phyloP scores from a whole-genome alignment of 2,797 vertebrate species.

The Pseudotriccus pelzelni region DNA sequence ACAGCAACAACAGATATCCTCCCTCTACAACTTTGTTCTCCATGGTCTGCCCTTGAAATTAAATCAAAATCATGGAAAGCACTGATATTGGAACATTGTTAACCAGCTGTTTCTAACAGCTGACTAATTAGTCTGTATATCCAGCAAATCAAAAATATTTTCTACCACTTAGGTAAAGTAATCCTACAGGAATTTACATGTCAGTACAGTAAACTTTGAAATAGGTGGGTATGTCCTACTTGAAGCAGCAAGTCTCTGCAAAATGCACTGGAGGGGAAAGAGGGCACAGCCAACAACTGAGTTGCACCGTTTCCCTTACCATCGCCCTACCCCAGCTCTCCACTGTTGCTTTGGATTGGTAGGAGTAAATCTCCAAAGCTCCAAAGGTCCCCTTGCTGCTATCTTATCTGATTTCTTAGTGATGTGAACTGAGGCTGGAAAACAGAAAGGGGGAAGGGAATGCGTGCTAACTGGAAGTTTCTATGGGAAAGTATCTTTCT shows the following conservation, averaged over 20 bases:
- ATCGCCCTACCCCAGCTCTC: background rate
- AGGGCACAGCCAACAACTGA: background rate
- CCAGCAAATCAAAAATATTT: constrained; percentile 64
- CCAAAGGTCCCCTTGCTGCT: background rate
- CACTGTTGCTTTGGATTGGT: background rate
- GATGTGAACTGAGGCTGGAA: background rate
- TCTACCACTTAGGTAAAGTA: background rate
- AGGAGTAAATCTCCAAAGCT: background rate
- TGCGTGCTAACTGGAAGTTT: background rate
- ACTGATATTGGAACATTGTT: constrained; percentile 45
- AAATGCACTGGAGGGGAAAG: background rate
- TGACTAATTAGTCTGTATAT: constrained; percentile 56
- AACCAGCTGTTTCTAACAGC: constrained; percentile 67
- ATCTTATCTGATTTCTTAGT: background rate
- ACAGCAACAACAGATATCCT: background rate
- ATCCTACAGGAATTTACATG: background rate
- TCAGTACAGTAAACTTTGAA: background rate
- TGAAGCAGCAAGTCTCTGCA: background rate
- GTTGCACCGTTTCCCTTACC: background rate
- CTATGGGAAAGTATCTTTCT: background rate
- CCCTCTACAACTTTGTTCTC: constrained; percentile 36
- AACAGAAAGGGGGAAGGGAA: background rate
- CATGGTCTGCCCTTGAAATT: constrained; percentile 32
- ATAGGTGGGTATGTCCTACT: background rate
- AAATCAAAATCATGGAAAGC: constrained; percentile 56